Conservation (phyloP, 2,113 vertebrate species). For the Silurus glanis region DNA sequence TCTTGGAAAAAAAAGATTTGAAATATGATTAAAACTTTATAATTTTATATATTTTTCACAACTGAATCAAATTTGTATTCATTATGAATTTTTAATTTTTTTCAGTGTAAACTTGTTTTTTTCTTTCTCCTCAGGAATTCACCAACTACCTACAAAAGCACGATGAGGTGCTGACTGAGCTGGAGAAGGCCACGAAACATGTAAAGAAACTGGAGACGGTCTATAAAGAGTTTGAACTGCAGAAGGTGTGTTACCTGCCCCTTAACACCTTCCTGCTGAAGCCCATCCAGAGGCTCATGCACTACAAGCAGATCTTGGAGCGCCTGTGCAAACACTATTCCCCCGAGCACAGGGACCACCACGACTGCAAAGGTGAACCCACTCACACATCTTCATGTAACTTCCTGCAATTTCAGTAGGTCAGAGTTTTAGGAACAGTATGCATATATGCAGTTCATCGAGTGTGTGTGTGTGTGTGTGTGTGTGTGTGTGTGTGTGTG, state of each 20-base stretch:
- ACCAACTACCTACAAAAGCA: constrained; percentile 85
- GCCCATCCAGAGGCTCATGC: constrained; percentile 90
- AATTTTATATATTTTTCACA: not conserved
- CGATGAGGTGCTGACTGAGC: constrained; percentile 81
- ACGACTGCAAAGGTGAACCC: constrained; percentile 81
- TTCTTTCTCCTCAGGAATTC: constrained; percentile 72
- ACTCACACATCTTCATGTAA: not conserved
- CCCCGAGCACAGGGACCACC: constrained; percentile 73
- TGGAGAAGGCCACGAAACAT: constrained; percentile 84
- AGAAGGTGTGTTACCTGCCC: constrained; percentile 95
- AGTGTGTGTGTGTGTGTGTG: not conserved
- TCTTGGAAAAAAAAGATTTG: not conserved
- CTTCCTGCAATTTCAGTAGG: not conserved
- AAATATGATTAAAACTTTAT: not conserved
- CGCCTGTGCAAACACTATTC: constrained; percentile 83
- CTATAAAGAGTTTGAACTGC: constrained; percentile 92
- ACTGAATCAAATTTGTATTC: not conserved
- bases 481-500: not conserved
- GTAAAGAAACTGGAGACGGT: constrained; percentile 84
- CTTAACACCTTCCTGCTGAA: constrained; percentile 92
- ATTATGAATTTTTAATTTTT: not conserved
- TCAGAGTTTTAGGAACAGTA: not conserved
- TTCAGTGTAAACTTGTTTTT: not conserved
- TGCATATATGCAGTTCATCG: not conserved
- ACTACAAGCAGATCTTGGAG: constrained; percentile 89